Evolutionary conservation across 2,797 vertebrate species (phyloP).

Genomic region (Fistularia tabacaria): DNA sequence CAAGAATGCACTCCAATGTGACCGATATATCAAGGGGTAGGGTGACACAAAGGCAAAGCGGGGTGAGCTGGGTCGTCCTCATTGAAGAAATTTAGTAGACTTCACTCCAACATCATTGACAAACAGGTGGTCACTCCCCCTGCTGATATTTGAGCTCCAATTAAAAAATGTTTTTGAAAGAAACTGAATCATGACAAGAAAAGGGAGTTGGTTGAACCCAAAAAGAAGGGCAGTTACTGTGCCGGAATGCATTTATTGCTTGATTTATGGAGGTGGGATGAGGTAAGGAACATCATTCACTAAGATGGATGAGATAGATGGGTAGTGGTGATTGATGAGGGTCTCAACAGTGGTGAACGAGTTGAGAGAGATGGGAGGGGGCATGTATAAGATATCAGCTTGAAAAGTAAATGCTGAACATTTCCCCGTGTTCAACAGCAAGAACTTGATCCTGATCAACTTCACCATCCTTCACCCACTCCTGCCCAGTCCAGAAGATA

Average conservation of each 20-base stretch:
- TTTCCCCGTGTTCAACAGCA: constrained; percentile 15
- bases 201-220: neutral
- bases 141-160: neutral
- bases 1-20: too few species aligned
- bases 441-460: constrained; percentile 16
- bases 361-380: constrained; percentile 4
- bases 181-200: neutral
- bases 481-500: constrained; percentile 1
- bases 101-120: too few species aligned
- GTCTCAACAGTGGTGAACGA: constrained; percentile 25
- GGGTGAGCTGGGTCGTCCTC: too few species aligned
- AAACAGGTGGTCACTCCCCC: constrained; percentile 12
- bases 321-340: constrained; percentile 54
- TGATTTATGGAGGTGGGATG: constrained; percentile 53
- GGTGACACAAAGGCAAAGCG: too few species aligned
- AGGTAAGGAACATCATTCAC: constrained; percentile 30
- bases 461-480: neutral
- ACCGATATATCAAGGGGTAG: too few species aligned
- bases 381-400: constrained; percentile 1
- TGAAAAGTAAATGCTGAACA: constrained; percentile 10
- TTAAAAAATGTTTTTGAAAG: too few species aligned
- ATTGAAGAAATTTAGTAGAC: too few species aligned
- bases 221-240: constrained; percentile 23
- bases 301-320: constrained; percentile 50
- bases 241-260: constrained; percentile 39